A percentile compares a stretch with the other conserved stretches of the same genome.
phyloP scores from a whole-genome alignment of 2,888 invertebrate species.

The Protophormia terraenovae region DNA sequence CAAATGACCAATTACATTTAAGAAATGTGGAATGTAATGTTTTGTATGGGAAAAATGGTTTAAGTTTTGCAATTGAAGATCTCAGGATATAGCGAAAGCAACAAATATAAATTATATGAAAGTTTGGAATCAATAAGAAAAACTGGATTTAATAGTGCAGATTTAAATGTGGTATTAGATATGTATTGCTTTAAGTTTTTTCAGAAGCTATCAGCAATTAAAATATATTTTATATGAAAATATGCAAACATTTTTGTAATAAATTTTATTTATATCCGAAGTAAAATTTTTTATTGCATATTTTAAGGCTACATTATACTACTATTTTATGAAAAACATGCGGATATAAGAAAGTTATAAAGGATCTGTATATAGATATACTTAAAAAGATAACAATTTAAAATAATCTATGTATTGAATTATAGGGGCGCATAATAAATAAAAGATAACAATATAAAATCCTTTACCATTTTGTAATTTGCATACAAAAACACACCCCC shows the following conservation, averaged over 20 bases:
- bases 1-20: no score
- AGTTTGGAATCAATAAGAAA: no score
- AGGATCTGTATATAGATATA: neutral
- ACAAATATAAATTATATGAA: no score
- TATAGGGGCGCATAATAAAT: conserved; percentile 53
- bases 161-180: no score
- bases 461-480: conserved; percentile 3
- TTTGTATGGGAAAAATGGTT: no score
- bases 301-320: neutral
- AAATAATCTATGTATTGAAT: conserved; percentile 15
- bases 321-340: neutral
- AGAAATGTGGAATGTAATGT: no score
- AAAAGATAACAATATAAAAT: conserved; percentile 40
- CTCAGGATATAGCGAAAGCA: no score
- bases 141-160: no score
- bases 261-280: neutral
- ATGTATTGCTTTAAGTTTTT: no score
- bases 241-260: neutral
- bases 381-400: conserved; percentile 12
- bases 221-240: neutral
- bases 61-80: no score
- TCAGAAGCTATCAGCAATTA: neutral
- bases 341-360: neutral
- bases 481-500: neutral
- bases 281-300: conserved; percentile 16